Base-by-base conservation (phyloP, 2,797 vertebrate species). In the Chelmon rostratus region DNA sequence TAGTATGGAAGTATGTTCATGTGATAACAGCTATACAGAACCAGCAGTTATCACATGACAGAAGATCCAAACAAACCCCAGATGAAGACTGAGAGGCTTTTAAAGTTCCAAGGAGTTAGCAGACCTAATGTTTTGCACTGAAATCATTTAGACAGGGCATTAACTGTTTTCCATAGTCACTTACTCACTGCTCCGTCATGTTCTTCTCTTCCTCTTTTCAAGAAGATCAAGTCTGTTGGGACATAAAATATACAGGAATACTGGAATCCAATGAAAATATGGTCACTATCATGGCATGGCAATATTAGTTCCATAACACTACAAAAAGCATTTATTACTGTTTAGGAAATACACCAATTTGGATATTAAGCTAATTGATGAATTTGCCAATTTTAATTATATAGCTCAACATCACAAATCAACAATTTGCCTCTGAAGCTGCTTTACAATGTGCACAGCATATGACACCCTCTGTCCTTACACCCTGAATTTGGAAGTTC, bases 171-270 rank as follows among this genome's bases (percentile, higher is more conserved):
- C 9, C 19, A 44, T 16, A 19, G 31, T 49, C n/a, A 33, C 4
- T 63, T 25, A 70, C 46, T 59, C 37, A 47, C 8, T 4, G 2
- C 59, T 65, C n/a, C n/a, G 18, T 69, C 10, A 53, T 64, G 50
- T 19, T n/a, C 12, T 31, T n/a, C 67, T 71, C 21, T 15, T 53
- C 37, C 37, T 49, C 8, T 25, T 54, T 50, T 58, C 3, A 74
- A 42, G 2, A 44, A 28, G 42, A 69, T 65, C n/a, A n/a, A 15
- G 1, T 47, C 46, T 65, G 35, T 46, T 21, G 2, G 57, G 33
- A 16, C 31, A 59, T 15, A 35, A 28, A 64, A 6, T 38, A 6
- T 18, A 67, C 5, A 44, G 2, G 69, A 38, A 35, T 18, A 57
- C 3, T 56, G 33, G 47, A 31, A 54, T 54, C 47, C 56, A 62